Evolutionary conservation across 1,140 invertebrate species (phyloP).

Genomic region (Heliconius eleuchia): DNA sequence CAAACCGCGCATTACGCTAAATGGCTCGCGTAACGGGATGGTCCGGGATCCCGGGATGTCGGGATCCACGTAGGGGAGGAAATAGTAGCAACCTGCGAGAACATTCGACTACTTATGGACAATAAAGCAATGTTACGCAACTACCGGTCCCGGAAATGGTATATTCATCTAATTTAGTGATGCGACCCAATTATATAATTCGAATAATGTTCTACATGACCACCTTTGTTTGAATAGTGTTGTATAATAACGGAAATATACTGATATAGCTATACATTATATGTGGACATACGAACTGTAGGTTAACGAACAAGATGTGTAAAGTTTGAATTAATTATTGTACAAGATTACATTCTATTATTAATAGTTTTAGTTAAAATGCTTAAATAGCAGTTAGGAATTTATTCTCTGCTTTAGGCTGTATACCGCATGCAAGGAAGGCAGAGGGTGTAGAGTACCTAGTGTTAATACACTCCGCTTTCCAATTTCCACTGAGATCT

Average conservation of each 20-base stretch:
- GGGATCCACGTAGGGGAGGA: slow-evolving; percentile 59
- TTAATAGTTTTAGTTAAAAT: no score
- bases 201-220: slow-evolving; percentile 20
- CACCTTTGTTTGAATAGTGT: not conserved
- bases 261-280: not conserved
- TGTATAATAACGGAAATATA: not conserved
- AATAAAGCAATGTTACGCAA: slow-evolving; percentile 70
- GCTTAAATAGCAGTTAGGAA: not conserved
- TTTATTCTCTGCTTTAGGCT: no score
- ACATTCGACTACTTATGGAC: slow-evolving; percentile 67
- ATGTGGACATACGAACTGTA: not conserved
- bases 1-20: slow-evolving; percentile 76
- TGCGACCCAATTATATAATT: slow-evolving; percentile 30
- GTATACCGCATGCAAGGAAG: no score
- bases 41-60: slow-evolving; percentile 46
- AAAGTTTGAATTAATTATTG: not conserved
- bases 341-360: not conserved
- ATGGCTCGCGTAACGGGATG: slow-evolving; percentile 71
- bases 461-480: no score
- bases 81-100: slow-evolving; percentile 63
- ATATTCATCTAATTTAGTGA: slow-evolving; percentile 50
- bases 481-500: no score
- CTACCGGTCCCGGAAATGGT: slow-evolving; percentile 58
- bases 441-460: no score
- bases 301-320: not conserved